phyloP scores from a whole-genome alignment of 2,113 vertebrate genomes.

The Diadophis punctatus region DNA sequence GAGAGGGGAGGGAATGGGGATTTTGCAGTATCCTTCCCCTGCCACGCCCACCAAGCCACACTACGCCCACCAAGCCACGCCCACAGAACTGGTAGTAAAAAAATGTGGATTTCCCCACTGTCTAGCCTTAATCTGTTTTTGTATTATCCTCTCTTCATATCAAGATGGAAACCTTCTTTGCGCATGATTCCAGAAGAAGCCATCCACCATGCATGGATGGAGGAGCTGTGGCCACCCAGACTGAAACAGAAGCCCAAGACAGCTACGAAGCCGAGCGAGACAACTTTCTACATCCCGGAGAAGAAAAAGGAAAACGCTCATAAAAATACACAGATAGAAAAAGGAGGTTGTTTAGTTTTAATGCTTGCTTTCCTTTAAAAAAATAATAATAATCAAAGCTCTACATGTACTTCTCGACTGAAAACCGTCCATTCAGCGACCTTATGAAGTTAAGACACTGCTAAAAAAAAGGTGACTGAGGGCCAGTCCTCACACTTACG shows the following conservation, averaged over 20 bases:
- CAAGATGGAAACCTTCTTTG: conserved; percentile 87
- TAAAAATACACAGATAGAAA: conserved; percentile 24
- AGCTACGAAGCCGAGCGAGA: conserved; percentile 63
- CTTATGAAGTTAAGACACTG: neutral
- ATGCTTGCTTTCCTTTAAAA: neutral
- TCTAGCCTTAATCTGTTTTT: too few relatives aligned
- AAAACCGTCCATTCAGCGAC: neutral
- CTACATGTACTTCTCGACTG: neutral
- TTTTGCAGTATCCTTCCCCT: too few relatives aligned
- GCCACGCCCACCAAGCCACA: too few relatives aligned
- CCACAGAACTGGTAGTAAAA: too few relatives aligned
- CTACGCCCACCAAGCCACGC: too few relatives aligned
- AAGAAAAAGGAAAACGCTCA: conserved; percentile 55
- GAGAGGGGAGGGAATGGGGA: too few relatives aligned
- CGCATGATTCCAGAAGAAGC: conserved; percentile 90
- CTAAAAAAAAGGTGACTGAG: too few relatives aligned
- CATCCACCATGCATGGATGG: conserved; percentile 85
- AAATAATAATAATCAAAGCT: neutral
- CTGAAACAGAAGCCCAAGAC: conserved; percentile 60
- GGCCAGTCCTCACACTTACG: neutral
- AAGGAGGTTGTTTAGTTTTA: neutral
- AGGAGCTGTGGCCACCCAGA: conserved; percentile 74
- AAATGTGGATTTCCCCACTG: too few relatives aligned
- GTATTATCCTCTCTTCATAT: conserved; percentile 4
- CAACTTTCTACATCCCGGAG: conserved; percentile 49